Conservation (phyloP, 2,797 vertebrate genomes). For the Toxotes lorentzi region DNA sequence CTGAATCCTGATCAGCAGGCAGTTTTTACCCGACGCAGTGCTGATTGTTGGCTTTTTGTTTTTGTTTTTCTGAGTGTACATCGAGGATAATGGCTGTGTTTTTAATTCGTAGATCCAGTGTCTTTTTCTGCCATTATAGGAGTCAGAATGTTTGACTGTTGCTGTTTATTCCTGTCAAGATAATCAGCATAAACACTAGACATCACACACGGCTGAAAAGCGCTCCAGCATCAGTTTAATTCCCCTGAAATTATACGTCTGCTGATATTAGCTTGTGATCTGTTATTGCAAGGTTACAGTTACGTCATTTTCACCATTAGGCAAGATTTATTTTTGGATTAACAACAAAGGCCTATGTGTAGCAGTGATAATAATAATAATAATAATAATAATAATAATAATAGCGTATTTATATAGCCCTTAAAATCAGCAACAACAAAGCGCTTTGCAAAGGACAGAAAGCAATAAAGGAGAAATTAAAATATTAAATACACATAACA, state of each 20-base stretch:
- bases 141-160: slow-evolving; percentile 9
- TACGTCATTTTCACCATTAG: neutral
- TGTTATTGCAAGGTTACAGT: neutral
- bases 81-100: slow-evolving; percentile 30
- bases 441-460: too few relatives aligned
- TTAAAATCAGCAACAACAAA: too few relatives aligned
- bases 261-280: neutral
- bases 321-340: neutral
- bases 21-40: neutral
- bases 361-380: too few relatives aligned
- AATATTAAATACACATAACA: too few relatives aligned
- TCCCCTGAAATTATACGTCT: neutral
- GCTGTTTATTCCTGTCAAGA: slow-evolving; percentile 18
- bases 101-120: slow-evolving; percentile 8
- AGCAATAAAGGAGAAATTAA: too few relatives aligned
- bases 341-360: neutral
- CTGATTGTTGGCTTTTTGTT: slow-evolving; percentile 20
- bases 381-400: too few relatives aligned
- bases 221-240: neutral
- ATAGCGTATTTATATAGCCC: too few relatives aligned
- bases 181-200: slow-evolving; percentile 25
- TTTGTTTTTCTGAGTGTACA: neutral
- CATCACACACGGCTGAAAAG: neutral
- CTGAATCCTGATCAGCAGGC: slow-evolving; percentile 56
- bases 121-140: neutral